Percentiles rank a stretch among this genome's conserved stretches.
These are phyloP conservation scores for Mercenaria mercenaria DNA, from an alignment of 1,140 invertebrate genomes.

Conservation along the genomic window DNA sequence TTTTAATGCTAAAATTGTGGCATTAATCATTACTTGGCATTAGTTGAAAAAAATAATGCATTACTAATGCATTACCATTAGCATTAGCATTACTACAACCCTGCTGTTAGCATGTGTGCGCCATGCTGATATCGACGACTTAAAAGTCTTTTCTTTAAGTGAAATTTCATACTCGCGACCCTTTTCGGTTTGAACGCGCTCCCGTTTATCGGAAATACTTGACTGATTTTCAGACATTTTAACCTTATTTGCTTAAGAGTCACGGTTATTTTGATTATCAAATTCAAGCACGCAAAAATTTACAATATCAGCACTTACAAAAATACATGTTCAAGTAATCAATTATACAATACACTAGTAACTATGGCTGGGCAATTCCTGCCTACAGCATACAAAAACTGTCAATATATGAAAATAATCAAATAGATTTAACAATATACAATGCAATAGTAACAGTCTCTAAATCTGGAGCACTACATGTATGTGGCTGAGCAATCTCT, in stretches of 20 bases:
- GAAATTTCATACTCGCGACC: neutral
- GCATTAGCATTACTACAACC: neutral
- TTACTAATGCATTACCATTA: neutral
- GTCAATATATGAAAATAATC: too few relatives aligned
- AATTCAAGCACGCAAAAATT: neutral
- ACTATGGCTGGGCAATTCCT: neutral
- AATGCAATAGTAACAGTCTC: neutral
- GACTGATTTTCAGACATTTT: slow-evolving; percentile 1
- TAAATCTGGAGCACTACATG: neutral
- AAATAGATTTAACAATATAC: too few relatives aligned
- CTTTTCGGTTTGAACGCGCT: neutral
- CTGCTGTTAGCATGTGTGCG: neutral
- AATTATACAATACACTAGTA: neutral
- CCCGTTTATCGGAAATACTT: neutral
- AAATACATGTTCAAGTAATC: neutral
- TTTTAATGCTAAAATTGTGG: too few relatives aligned
- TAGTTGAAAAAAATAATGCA: too few relatives aligned
- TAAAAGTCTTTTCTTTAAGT: neutral
- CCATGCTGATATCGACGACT: neutral
- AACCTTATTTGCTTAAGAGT: neutral
- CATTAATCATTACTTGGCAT: too few relatives aligned
- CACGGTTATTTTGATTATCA: too few relatives aligned
- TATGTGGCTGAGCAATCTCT: neutral
- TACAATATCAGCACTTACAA: neutral
- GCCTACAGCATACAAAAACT: neutral